Evolutionary conservation across 1,140 invertebrate species (phyloP), one percentile per base, ranked within the genome.

Genomic region (Ips typographus): DNA sequence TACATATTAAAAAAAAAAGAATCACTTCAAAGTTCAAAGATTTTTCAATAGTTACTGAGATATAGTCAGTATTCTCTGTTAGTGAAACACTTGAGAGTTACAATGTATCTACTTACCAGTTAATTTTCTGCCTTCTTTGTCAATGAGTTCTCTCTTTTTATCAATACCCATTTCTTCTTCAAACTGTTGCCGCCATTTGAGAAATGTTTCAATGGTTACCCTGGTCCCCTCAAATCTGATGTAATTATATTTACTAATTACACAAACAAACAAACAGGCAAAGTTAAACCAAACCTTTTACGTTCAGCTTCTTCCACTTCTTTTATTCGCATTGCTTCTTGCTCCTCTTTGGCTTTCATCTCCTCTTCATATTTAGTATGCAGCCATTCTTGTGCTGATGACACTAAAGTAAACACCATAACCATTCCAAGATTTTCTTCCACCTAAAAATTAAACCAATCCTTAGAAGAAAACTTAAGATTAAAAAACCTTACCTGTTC

Each of bases 321-420:
- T 75, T 84, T 85, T 64, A 88, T 81, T 77, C 89, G 90, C 63
- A 84, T 84, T 42, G 89, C 86, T 41, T 86, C 83, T 70, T 83
- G 86, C 77, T 94, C 90, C 80, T 94, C 89, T 76, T 87, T 84
- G 55, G 86, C 82, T 71, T 88, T 87, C 75, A 91, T 90, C 49
- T 88, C 85, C 55, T 86, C 85, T 80, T 97, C 95, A 86, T 89
- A 92, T 72, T 90, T 88, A 38, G 87, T 85, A 82, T 94, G 94
- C 1, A 96, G 82, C 93, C 94, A 95, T 82, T 99, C 96, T 82
- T 95, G 91, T 3, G 94, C 90, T 59, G 90, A 87, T 53, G 94
- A 96, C 2, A 98, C 95, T 75, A 99, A 81, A 39, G 95, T 98
- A 80, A 98, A 99, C 40, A 98, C 88, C 95, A 98, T 98, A 7